phyloP scores from a whole-genome alignment of 2,797 vertebrate species.

The Lagorchestes hirsutus region DNA sequence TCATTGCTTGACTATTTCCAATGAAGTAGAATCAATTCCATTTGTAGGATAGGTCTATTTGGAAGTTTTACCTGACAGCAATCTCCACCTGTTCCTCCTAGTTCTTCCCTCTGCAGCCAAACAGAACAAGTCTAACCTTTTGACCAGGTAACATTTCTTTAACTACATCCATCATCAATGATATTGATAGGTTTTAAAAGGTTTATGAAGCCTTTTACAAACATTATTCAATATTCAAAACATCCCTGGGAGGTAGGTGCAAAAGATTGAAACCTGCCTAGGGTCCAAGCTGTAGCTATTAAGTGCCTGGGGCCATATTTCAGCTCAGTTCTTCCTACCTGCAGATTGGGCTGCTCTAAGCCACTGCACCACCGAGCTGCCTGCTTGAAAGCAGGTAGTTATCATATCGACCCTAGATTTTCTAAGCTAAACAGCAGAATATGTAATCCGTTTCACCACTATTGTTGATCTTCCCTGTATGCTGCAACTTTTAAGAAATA shows the following conservation, averaged over 20 bases:
- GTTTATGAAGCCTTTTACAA: not conserved
- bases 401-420: not conserved
- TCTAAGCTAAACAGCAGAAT: not conserved
- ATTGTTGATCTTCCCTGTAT: not conserved
- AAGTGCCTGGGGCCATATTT: not conserved
- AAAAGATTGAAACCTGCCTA: not conserved
- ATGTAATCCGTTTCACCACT: not conserved
- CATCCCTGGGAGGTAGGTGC: not conserved
- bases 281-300: not conserved
- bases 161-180: not conserved
- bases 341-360: not conserved
- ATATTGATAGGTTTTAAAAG: not conserved
- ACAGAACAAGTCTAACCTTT: not conserved
- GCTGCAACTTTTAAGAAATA: not conserved
- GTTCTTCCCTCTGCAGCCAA: not conserved
- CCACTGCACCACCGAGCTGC: not conserved
- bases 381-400: not conserved
- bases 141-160: not conserved
- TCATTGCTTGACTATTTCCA: not conserved
- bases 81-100: not conserved
- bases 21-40: not conserved
- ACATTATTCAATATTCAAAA: not conserved
- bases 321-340: not conserved
- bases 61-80: not conserved
- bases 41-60: not conserved